A percentile compares a stretch with the other conserved stretches of the same genome.
Conservation (phyloP, 2,113 vertebrate genomes). For the Anhinga rufa region DNA sequence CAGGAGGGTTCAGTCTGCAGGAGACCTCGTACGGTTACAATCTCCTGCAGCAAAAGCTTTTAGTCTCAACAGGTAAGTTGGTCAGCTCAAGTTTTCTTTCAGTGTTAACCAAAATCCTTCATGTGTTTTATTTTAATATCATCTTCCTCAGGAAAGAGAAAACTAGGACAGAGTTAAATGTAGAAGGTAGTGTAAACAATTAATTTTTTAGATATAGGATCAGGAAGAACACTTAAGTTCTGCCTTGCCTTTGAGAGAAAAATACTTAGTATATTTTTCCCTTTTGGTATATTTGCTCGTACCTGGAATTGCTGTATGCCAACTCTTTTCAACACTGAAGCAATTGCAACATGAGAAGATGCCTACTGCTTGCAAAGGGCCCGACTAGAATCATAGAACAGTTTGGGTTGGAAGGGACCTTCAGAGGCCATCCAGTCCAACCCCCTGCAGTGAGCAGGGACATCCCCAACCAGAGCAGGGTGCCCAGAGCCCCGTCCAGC, state of each 20-base stretch:
- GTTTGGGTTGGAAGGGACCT: too few relatives aligned
- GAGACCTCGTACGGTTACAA: not conserved
- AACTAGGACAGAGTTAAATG: not conserved
- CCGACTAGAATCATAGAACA: not conserved
- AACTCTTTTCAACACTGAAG: not conserved
- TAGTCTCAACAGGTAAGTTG: conserved; percentile 6
- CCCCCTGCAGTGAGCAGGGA: too few relatives aligned
- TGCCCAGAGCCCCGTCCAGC: too few relatives aligned
- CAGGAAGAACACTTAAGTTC: not conserved
- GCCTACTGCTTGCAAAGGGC: not conserved
- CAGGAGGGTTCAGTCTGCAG: not conserved
- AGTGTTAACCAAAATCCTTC: not conserved
- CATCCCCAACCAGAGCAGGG: too few relatives aligned
- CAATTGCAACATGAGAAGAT: not conserved
- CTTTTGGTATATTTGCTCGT: not conserved
- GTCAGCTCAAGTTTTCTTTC: not conserved
- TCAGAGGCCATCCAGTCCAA: too few relatives aligned
- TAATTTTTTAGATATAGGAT: not conserved
- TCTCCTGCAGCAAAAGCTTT: conserved; percentile 26
- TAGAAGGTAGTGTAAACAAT: not conserved
- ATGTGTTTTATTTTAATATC: not conserved
- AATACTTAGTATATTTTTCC: not conserved
- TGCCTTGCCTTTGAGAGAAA: not conserved
- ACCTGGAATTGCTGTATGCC: not conserved
- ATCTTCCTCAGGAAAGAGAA: not conserved